Percentiles rank a stretch among this genome's conserved stretches.
Evolutionary conservation across 53 echinoderm and acorn worm genomes (phyloP).

Genomic region (Actinopyga echinites): DNA sequence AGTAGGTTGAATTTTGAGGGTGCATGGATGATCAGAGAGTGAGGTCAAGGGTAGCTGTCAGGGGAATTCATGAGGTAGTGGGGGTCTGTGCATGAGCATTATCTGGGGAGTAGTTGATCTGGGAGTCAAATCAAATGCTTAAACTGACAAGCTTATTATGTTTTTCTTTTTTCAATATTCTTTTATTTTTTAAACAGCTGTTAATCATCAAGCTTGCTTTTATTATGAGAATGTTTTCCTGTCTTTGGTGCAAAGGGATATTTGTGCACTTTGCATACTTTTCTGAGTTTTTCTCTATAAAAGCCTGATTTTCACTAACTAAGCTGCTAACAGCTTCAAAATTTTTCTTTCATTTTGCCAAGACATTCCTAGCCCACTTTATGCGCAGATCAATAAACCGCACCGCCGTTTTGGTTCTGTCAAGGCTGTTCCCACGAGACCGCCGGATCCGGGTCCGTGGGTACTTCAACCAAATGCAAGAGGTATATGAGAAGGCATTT

Average conservation of each 20-base stretch:
- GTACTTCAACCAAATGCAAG: not conserved
- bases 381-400: slow-evolving; percentile 30
- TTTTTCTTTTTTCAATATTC: not conserved
- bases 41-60: no score
- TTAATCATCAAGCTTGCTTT: no score
- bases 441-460: slow-evolving; percentile 6
- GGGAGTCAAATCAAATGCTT: not conserved
- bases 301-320: not conserved
- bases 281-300: not conserved
- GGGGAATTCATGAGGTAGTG: no score
- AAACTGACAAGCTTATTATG: not conserved
- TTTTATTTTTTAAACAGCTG: no score
- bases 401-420: slow-evolving; percentile 12
- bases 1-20: no score
- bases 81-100: no score
- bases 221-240: no score
- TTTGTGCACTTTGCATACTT: not conserved
- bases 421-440: slow-evolving; percentile 19
- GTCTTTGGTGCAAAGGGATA: no score
- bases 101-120: no score
- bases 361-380: slow-evolving; percentile 40
- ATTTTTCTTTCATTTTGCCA: slow-evolving; percentile 28
- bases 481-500: no score
- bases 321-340: not conserved
- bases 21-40: no score